These are phyloP conservation scores for Callipepla squamata DNA, from an alignment of 2,113 vertebrate genomes.

Conservation along the genomic window DNA sequence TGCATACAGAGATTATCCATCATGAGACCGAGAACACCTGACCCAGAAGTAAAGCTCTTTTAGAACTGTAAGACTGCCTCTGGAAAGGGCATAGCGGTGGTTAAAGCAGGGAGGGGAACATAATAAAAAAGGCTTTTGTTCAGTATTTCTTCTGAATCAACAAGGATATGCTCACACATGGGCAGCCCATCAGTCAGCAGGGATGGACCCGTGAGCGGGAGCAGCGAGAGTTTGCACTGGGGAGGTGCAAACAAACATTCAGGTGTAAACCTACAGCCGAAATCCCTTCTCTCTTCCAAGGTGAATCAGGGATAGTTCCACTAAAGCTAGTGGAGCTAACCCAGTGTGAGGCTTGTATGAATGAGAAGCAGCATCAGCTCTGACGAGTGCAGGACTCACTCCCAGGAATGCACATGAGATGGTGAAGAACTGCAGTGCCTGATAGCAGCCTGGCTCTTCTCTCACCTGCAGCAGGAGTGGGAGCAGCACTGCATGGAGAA, in stretches of 20 bases:
- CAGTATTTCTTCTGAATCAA: constrained; percentile 10
- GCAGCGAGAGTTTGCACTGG: background rate
- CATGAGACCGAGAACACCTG: background rate
- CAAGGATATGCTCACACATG: background rate
- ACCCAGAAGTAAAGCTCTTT: background rate
- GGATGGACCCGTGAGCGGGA: background rate
- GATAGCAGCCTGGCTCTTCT: background rate
- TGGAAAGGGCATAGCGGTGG: background rate
- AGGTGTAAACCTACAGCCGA: background rate
- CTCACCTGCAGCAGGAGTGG: rapidly evolving
- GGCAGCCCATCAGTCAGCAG: constrained; percentile 20
- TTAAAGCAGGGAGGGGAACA: background rate
- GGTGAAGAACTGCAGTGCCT: background rate
- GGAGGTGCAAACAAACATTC: background rate
- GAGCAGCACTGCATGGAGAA: background rate
- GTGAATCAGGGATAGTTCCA: background rate
- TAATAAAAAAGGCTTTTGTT: background rate
- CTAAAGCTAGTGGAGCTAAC: background rate
- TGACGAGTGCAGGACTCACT: background rate
- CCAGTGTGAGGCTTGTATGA: background rate
- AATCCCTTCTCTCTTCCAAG: background rate
- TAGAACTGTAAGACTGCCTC: background rate
- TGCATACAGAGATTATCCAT: constrained; percentile 32
- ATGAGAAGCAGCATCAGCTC: background rate
- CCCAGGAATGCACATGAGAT: background rate